Base-by-base conservation (phyloP, 1,140 invertebrate species). In the Lepidostoma basale region DNA sequence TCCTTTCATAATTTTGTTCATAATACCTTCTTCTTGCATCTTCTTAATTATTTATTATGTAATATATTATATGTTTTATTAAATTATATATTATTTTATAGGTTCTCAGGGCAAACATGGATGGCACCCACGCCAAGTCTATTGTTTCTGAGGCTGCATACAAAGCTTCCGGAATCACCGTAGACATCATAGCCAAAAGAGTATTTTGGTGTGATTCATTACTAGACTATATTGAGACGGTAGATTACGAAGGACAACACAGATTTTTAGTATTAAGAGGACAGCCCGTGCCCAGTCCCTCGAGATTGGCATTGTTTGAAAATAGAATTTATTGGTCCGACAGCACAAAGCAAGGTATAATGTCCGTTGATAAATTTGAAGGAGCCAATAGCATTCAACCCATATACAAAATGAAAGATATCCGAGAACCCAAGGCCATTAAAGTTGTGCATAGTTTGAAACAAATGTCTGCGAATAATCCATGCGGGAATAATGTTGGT, bases 171-270 rank as follows among this genome's bases (percentile, higher is more conserved):
- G 95, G 92, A 36, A 86, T 97, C 0, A 87, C 94, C 0, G 88
- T 94, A 0, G 95, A 95, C 79, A 91, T 94, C 4, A 92, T 97
- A 4, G 89, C 91, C 0, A 89, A 92, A 76, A 83, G 96, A 33
- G 87, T 99, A 6, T 98, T 96, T 80, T 99, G 97, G 93, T 98
- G 95, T 74, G 97, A 99, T 79, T 93, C 93, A 0, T 83, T 98
- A 4, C 79, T 99, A 33, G 97, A 99, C 81, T 98, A 98, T 77
- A 98, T 99, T 69, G 97, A 99, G 77, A 97, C 95, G 0, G 94
- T 97, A 1, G 93, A 98, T 77, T 99, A 99, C 76, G 89, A 97
- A 67, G 98, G 97, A 0, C 85, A 87, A 14, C 86, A 91, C 67
- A 84, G 94, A 33, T 88, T 91, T 40, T 85, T 94, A 75, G 89